Conservation (phyloP, 2,797 vertebrate genomes). For the Syngnathus acus region DNA sequence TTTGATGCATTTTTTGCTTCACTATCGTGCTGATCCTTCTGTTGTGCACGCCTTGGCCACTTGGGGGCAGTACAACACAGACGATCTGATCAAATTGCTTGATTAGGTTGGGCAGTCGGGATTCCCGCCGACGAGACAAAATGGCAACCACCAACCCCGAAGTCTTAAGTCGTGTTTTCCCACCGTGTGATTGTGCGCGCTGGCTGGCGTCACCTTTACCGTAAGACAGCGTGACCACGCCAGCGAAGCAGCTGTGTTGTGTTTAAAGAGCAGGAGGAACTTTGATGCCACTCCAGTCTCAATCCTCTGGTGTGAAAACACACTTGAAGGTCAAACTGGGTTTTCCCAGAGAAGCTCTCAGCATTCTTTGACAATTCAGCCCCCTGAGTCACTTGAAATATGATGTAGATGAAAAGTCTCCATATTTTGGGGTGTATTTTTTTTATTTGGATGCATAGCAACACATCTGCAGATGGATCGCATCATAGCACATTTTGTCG, state of each 20-base stretch:
- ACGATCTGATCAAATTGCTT: too few species aligned
- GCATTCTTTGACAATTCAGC: not conserved
- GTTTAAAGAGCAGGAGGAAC: not conserved
- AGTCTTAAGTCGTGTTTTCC: not conserved
- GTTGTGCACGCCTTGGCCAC: too few species aligned
- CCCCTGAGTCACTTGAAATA: not conserved
- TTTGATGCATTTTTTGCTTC: too few species aligned
- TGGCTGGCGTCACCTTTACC: conserved; percentile 1
- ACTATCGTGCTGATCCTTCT: too few species aligned
- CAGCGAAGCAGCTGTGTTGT: conserved; percentile 2
- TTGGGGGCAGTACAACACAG: too few species aligned
- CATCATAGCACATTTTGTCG: not conserved
- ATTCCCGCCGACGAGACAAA: not conserved
- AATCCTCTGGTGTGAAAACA: conserved; percentile 6
- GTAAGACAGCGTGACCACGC: conserved; percentile 1
- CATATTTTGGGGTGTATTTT: not conserved
- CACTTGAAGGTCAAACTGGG: not conserved
- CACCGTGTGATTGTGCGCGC: not conserved
- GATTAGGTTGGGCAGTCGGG: not conserved
- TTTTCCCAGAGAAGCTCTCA: not conserved
- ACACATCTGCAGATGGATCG: not conserved
- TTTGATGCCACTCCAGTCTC: conserved; percentile 4
- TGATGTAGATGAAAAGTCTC: not conserved
- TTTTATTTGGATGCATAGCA: not conserved
- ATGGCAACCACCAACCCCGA: not conserved